Conservation (phyloP, 2,113 vertebrate genomes). For the Callospermophilus lateralis region DNA sequence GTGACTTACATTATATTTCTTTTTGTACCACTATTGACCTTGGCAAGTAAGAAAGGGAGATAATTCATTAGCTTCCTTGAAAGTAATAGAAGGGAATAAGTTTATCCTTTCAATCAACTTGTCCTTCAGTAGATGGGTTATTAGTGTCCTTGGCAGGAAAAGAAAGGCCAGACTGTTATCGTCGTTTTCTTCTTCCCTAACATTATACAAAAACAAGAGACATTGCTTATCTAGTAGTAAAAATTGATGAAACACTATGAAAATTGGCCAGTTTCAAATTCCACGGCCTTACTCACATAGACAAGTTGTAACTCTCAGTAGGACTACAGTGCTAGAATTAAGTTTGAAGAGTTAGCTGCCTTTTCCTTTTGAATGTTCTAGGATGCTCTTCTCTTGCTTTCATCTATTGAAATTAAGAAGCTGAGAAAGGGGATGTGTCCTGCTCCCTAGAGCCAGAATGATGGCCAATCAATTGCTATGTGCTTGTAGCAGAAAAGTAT, state of each 20-base stretch:
- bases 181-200: neutral
- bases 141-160: neutral
- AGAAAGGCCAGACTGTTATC: neutral
- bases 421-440: neutral
- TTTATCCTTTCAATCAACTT: slow-evolving; percentile 10
- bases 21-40: neutral
- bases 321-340: slow-evolving; percentile 35
- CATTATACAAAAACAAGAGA: neutral
- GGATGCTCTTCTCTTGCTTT: slow-evolving; percentile 30
- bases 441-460: neutral
- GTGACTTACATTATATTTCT: neutral
- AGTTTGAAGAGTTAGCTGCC: slow-evolving; percentile 29
- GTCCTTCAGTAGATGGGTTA: neutral
- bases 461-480: neutral
- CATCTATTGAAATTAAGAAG: neutral
- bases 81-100: neutral
- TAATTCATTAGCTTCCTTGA: slow-evolving; percentile 9
- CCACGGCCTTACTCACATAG: neutral
- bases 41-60: slow-evolving; percentile 21
- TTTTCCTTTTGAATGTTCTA: slow-evolving; percentile 43
- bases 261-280: slow-evolving; percentile 28
- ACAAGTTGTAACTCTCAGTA: neutral
- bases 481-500: slow-evolving; percentile 23
- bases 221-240: neutral
- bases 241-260: neutral